Conservation (phyloP, 2,797 vertebrate species). For the Phoebastria nigripes region DNA sequence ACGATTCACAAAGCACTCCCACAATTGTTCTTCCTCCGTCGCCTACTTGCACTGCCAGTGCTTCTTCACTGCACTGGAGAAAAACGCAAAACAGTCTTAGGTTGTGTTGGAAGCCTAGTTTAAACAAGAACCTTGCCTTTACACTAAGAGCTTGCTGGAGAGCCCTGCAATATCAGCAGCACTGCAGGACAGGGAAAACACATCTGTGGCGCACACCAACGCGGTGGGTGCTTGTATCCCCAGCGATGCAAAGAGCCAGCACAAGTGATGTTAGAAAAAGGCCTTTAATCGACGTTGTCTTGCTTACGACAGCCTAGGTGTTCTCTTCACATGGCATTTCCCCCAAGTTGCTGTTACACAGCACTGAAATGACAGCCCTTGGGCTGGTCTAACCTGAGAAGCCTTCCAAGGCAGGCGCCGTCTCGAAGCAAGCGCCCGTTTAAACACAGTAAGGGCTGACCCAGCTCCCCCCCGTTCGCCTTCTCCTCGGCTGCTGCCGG, state of each 20-base stretch:
- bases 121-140: neutral
- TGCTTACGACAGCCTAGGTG: fast-evolving
- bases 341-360: fast-evolving
- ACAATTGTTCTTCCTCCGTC: neutral
- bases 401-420: fast-evolving
- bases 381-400: fast-evolving
- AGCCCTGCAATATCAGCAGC: neutral
- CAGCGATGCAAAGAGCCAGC: too few species aligned
- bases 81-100: neutral
- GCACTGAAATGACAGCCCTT: fast-evolving
- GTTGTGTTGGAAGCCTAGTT: fast-evolving
- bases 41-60: too few species aligned
- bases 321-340: fast-evolving
- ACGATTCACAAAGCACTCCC: neutral
- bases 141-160: fast-evolving
- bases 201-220: fast-evolving
- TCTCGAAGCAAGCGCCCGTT: neutral
- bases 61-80: too few species aligned
- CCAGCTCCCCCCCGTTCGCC: neutral
- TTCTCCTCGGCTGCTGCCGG: neutral
- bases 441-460: neutral
- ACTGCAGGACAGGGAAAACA: too few species aligned
- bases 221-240: fast-evolving
- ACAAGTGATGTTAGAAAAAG: fast-evolving
- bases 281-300: neutral